These are phyloP conservation scores for Drosophila fungiperda DNA, from an alignment of 2,888 invertebrate species.

Conservation along the genomic window DNA sequence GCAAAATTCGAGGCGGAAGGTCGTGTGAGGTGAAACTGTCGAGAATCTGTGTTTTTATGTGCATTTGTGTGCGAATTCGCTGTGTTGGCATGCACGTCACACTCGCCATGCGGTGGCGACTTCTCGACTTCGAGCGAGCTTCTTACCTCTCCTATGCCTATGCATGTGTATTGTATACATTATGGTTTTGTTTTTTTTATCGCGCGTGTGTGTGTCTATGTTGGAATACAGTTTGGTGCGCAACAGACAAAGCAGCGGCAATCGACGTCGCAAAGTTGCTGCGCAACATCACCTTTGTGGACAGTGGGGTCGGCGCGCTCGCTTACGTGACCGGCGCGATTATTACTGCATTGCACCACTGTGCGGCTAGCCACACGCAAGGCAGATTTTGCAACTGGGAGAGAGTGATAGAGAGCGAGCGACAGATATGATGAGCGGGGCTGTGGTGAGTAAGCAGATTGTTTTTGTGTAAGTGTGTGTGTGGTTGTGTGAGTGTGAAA, in stretches of 20 bases:
- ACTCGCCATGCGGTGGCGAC: conserved; percentile 51
- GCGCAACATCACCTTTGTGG: conserved; percentile 36
- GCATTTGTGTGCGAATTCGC: conserved; percentile 56
- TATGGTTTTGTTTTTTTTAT: background rate
- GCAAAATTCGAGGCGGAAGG: conserved; percentile 42
- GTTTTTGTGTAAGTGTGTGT: conserved; percentile 1
- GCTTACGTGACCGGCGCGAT: conserved; percentile 55
- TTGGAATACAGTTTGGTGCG: conserved; percentile 35
- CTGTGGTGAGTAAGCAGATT: conserved; percentile 51
- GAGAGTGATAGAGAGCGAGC: conserved; percentile 5
- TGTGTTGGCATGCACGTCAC: conserved; percentile 73
- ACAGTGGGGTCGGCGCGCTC: conserved; percentile 50
- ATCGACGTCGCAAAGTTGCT: conserved; percentile 18
- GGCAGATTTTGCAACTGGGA: conserved; percentile 49
- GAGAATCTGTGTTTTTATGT: conserved; percentile 19
- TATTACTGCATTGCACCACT: conserved; percentile 62
- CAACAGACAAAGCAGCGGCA: conserved; percentile 55
- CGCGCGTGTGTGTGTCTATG: background rate
- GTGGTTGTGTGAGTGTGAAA: conserved; percentile 37
- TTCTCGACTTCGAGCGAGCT: conserved; percentile 16
- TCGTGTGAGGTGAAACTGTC: conserved; percentile 64
- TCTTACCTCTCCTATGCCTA: conserved; percentile 13
- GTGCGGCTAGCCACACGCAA: conserved; percentile 56
- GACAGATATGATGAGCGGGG: conserved; percentile 5
- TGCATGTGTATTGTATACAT: conserved; percentile 11